Percentiles rank a stretch among this genome's conserved stretches.
phyloP scores from a whole-genome alignment of 2,888 invertebrate species.

The Eupeodes latifasciatus region DNA sequence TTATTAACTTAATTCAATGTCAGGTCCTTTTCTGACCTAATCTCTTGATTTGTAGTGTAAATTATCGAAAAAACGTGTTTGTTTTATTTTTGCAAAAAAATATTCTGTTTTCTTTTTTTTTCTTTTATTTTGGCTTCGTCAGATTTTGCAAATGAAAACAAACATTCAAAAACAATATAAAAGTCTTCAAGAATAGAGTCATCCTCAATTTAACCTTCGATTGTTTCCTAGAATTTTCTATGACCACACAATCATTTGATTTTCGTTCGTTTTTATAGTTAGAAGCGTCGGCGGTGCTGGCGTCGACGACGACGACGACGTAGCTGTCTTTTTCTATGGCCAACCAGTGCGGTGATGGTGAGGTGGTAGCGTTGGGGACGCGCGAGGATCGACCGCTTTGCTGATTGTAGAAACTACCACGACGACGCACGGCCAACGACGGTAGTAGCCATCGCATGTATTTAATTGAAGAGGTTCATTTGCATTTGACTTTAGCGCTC shows the following conservation, averaged over 20 bases:
- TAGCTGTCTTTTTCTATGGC: background rate
- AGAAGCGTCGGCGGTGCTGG: background rate
- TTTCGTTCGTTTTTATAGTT: conserved; percentile 38
- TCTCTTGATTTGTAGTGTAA: background rate
- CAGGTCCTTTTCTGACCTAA: background rate
- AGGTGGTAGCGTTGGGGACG: no score
- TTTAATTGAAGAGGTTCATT: conserved; percentile 69
- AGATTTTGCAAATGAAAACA: conserved; percentile 14
- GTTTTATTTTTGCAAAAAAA: conserved; percentile 20
- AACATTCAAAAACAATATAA: conserved; percentile 28
- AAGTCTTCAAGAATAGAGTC: conserved; percentile 44
- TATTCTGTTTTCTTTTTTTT: background rate
- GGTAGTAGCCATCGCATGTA: conserved; percentile 29
- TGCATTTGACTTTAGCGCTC: conserved; percentile 66
- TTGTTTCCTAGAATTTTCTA: conserved; percentile 72
- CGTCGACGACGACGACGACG: background rate
- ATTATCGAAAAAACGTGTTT: background rate
- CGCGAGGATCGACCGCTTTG: no score
- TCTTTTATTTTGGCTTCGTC: background rate
- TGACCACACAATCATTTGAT: conserved; percentile 49
- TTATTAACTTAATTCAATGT: no score
- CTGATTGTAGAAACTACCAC: no score
- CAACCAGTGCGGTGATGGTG: background rate
- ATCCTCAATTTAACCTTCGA: conserved; percentile 72
- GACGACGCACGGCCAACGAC: background rate